Evolutionary conservation across 2,113 vertebrate species (phyloP).

Genomic region (Rhombomys opimus): DNA sequence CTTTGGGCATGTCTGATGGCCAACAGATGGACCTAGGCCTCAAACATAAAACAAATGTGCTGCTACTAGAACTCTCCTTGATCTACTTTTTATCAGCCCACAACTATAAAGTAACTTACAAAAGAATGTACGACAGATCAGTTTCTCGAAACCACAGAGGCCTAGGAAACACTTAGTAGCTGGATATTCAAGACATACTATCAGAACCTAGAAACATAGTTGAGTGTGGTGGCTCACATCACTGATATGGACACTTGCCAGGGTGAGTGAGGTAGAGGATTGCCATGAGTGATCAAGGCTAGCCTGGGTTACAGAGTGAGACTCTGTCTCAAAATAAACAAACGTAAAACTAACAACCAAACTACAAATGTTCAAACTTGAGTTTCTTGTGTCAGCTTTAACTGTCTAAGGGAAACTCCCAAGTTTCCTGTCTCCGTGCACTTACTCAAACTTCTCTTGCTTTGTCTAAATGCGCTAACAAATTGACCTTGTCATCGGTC

Average conservation of each 20-base stretch:
- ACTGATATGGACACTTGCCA: not conserved
- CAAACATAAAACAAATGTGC: not conserved
- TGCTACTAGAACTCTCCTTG: conserved; percentile 6
- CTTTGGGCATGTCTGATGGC: not conserved
- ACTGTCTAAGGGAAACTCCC: not conserved
- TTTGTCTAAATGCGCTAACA: not conserved
- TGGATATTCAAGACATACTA: conserved; percentile 19
- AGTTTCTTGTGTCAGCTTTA: conserved; percentile 21
- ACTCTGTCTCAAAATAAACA: not conserved
- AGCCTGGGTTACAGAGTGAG: not conserved
- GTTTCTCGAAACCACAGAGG: not conserved
- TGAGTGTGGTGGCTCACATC: not conserved
- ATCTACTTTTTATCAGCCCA: not conserved
- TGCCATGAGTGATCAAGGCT: not conserved
- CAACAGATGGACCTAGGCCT: not conserved
- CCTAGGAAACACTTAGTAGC: conserved; percentile 6
- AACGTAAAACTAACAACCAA: not conserved
- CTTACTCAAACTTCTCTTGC: not conserved
- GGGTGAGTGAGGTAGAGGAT: not conserved
- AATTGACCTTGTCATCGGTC: not conserved
- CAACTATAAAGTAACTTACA: conserved; percentile 31
- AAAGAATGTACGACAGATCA: conserved; percentile 8
- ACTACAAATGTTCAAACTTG: not conserved
- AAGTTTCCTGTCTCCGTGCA: not conserved
- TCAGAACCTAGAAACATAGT: not conserved